A percentile compares a stretch with the other conserved stretches of the same genome.
These are phyloP conservation scores for Ceratosolen solmsi DNA, from an alignment of 1,140 invertebrate species.

Conservation along the genomic window DNA sequence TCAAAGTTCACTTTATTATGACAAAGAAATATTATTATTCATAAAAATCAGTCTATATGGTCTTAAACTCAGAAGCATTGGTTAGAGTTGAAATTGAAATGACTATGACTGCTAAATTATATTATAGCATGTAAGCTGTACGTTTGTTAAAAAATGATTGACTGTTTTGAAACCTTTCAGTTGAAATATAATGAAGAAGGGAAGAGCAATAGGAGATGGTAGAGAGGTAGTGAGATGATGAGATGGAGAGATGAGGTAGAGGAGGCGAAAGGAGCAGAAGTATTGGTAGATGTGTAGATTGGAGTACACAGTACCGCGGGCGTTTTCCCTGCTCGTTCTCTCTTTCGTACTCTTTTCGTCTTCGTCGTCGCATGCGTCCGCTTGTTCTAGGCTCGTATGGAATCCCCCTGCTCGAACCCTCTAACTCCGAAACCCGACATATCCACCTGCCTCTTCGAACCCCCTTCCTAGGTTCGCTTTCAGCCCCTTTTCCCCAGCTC, in stretches of 20 bases:
- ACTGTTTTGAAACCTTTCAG: constrained; percentile 42
- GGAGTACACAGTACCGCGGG: not conserved
- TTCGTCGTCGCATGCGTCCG: constrained; percentile 51
- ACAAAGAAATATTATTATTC: too few species aligned
- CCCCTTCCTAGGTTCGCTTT: not conserved
- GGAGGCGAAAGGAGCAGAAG: not conserved
- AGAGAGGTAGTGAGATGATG: not conserved
- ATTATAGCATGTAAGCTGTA: too few species aligned
- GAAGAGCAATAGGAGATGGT: too few species aligned
- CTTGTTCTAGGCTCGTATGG: constrained; percentile 37
- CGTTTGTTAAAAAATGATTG: too few species aligned
- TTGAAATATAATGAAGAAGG: not conserved
- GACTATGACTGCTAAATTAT: too few species aligned
- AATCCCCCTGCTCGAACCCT: constrained; percentile 55
- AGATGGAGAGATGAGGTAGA: not conserved
- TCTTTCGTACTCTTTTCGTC: constrained; percentile 49
- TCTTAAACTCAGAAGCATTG: too few species aligned
- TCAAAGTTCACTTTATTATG: too few species aligned
- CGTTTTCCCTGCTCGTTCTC: not conserved
- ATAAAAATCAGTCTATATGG: too few species aligned
- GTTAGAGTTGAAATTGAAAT: too few species aligned
- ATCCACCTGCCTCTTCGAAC: constrained; percentile 54
- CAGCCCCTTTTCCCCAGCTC: not conserved
- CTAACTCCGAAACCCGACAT: constrained; percentile 47
- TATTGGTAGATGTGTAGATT: not conserved